Evolutionary conservation across 2,797 vertebrate genomes (phyloP).

Genomic region (Avahi laniger): DNA sequence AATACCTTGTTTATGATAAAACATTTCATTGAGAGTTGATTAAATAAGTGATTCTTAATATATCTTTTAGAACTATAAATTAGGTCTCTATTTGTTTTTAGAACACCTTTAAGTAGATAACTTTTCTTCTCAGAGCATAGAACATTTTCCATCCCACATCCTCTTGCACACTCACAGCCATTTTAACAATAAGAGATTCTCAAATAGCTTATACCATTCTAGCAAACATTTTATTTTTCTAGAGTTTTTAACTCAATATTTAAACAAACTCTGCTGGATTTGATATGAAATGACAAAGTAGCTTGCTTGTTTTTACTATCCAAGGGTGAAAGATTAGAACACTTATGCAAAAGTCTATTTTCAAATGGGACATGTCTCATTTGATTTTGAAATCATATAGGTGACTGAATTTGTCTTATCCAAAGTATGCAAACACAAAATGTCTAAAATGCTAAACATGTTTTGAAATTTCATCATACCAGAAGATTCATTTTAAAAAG

Average conservation of each 20-base stretch:
- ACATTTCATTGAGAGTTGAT: background rate
- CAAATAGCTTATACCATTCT: slow-evolving; percentile 77
- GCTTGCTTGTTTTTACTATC: background rate
- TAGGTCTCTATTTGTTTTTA: background rate
- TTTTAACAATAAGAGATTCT: slow-evolving; percentile 56
- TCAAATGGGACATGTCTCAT: background rate
- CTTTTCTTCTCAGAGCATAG: background rate
- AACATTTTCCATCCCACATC: background rate
- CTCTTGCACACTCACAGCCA: background rate
- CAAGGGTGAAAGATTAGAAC: background rate
- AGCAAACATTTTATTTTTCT: slow-evolving; percentile 37
- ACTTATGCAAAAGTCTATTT: background rate
- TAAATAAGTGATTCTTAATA: background rate
- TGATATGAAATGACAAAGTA: background rate
- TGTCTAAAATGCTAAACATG: background rate
- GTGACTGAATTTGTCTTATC: background rate
- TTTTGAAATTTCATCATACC: background rate
- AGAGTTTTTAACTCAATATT: slow-evolving; percentile 33
- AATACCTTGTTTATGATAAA: background rate
- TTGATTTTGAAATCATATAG: background rate
- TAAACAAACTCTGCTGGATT: slow-evolving; percentile 2
- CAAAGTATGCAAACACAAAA: background rate
- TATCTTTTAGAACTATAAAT: background rate
- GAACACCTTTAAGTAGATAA: background rate
- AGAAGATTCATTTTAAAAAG: background rate